A percentile compares a stretch with the other conserved stretches of the same genome.
phyloP scores from a whole-genome alignment of 2,797 vertebrate species.

The Eurystomus glaucurus region DNA sequence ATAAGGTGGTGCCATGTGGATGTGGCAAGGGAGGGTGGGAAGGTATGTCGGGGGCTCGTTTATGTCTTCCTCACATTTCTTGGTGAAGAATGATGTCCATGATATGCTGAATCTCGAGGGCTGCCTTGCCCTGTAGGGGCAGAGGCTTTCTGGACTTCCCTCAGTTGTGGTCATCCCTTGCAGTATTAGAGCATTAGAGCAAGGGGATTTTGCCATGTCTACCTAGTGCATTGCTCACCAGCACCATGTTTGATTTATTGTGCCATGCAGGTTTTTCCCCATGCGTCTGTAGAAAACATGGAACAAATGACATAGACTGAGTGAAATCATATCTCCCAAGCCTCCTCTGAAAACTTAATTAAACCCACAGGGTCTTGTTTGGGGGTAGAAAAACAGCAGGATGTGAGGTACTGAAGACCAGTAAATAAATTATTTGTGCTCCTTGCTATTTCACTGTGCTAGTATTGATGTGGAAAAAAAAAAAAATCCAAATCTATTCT shows the following conservation, averaged over 20 bases:
- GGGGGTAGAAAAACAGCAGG: conserved; percentile 53
- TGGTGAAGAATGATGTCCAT: not conserved
- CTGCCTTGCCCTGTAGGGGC: not conserved
- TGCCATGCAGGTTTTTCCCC: not conserved
- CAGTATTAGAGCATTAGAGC: not conserved
- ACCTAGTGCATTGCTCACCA: not conserved
- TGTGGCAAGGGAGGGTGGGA: not conserved
- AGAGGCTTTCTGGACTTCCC: not conserved
- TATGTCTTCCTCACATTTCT: not conserved
- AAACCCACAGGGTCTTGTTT: conserved; percentile 71
- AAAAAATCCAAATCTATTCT: conserved; percentile 17
- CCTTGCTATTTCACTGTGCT: conserved; percentile 20
- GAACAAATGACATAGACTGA: conserved; percentile 54
- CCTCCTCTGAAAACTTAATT: conserved; percentile 67
- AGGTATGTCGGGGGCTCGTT: accelerated
- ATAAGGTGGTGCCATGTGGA: not conserved
- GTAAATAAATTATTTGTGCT: conserved; percentile 65
- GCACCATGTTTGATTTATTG: conserved; percentile 21
- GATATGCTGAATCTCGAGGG: not conserved
- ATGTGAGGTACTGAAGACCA: conserved; percentile 14
- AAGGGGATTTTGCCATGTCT: not conserved
- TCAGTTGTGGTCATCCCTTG: not conserved
- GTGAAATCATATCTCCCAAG: conserved; percentile 38
- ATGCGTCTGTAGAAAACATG: not conserved
- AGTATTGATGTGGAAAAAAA: conserved; percentile 3